Evolutionary conservation across 2,888 invertebrate species (phyloP), one percentile per base, ranked within the genome.

Genomic region (Podotricha telesiphe): DNA sequence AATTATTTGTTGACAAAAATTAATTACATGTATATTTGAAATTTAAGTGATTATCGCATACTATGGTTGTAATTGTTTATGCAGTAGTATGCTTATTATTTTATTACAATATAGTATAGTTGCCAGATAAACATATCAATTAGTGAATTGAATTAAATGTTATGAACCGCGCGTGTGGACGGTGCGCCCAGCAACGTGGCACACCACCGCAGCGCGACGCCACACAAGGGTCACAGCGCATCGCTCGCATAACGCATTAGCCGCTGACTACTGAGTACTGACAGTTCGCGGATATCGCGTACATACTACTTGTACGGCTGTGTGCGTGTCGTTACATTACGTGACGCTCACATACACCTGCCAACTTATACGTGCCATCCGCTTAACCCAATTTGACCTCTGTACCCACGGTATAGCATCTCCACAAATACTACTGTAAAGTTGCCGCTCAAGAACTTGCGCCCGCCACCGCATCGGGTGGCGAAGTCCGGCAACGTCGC

Each of bases 91-190:
- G 20, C 10, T 45, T n/a, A 59, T 42, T 45, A 59, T 22, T 45
- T 28, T 17, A 28, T 22, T 42, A 59, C 10, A 59, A 45, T 45
- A 59, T 45, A 28, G 81, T 79, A 83, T 86, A 86, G 82, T 83
- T 83, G 82, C 83, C 85, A 85, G 83, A 86, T 87, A 87, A 89
- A 89, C 86, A 86, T 91, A 91, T 91, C 91, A 92, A 91, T 91
- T 91, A 91, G 91, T 88, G 90, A 91, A 92, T 92, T 91, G 89
- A 92, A 92, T 92, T 91, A 91, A 92, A 87, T 89, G 89, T 85
- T 87, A 87, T 88, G 89, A 89, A 85, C 87, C 89, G 88, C 85
- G 86, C 86, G 87, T 22, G 58, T n/a, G 59, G 42, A 59, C 59
- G 45, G 59, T 80, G 82, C 81, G 83, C 86, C 88, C 28, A 17